phyloP scores from a whole-genome alignment of 1,140 invertebrate species.

The Cotesia typhae region DNA sequence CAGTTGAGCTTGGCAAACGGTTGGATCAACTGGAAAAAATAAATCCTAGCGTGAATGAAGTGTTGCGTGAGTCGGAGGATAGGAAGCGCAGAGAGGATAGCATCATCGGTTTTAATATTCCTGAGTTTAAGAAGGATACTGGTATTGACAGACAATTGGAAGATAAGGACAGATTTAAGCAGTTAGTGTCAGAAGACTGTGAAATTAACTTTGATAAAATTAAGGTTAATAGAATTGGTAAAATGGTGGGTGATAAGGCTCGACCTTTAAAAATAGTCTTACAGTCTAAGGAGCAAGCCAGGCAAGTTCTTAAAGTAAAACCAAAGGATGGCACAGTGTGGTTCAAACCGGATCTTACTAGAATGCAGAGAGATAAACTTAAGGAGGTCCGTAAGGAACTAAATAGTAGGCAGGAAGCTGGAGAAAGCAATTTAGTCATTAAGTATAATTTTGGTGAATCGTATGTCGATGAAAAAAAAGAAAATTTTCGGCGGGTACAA shows the following conservation, averaged over 20 bases:
- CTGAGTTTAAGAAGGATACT: background rate
- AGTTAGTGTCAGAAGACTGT: background rate
- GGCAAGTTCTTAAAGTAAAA: background rate
- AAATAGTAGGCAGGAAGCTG: background rate
- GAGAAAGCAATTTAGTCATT: background rate
- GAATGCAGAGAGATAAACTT: background rate
- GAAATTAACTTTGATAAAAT: background rate
- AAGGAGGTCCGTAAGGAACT: background rate
- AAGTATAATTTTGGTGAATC: background rate
- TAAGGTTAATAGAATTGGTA: slow-evolving; percentile 1
- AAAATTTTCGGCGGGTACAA: too few relatives aligned
- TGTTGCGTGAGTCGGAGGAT: background rate
- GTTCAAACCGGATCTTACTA: background rate
- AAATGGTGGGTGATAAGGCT: background rate
- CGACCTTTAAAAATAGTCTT: background rate
- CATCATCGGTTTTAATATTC: background rate
- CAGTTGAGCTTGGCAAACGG: background rate
- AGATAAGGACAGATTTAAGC: background rate
- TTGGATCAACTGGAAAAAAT: background rate
- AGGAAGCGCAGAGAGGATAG: background rate
- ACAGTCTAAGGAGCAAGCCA: background rate
- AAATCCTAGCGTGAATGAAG: background rate
- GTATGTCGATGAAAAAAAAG: background rate
- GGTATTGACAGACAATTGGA: background rate
- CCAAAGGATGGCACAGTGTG: background rate